Conservation (phyloP, 2,888 invertebrate species). For the Amphipyra tragopoginis region DNA sequence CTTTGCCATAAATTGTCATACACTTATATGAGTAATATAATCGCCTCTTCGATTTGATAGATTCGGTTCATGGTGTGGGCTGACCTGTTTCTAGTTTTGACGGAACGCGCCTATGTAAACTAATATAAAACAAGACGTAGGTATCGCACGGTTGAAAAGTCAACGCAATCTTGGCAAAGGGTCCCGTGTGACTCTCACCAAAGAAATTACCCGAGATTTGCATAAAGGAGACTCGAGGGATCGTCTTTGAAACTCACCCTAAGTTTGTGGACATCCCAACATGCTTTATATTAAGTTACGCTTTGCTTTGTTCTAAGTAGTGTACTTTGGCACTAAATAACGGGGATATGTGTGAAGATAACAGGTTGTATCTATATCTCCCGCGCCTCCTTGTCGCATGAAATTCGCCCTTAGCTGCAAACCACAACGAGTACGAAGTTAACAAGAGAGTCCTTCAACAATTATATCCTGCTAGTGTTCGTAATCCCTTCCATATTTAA, state of each 20-base stretch:
- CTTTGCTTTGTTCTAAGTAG: slow-evolving; percentile 74
- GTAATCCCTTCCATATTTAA: slow-evolving; percentile 33
- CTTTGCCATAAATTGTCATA: no score
- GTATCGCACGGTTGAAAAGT: slow-evolving; percentile 76
- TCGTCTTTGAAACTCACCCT: slow-evolving; percentile 83
- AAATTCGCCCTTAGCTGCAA: slow-evolving; percentile 30
- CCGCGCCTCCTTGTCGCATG: slow-evolving; percentile 12
- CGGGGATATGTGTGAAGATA: slow-evolving; percentile 67
- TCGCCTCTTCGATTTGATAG: slow-evolving; percentile 4
- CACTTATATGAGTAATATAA: background rate
- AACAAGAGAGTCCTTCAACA: slow-evolving; percentile 34
- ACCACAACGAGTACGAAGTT: slow-evolving; percentile 34
- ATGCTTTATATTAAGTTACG: slow-evolving; percentile 83
- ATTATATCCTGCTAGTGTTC: slow-evolving; percentile 36
- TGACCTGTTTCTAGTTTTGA: slow-evolving; percentile 53
- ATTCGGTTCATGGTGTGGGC: slow-evolving; percentile 8
- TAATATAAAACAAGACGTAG: slow-evolving; percentile 72
- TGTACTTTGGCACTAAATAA: slow-evolving; percentile 69
- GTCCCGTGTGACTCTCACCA: slow-evolving; percentile 83
- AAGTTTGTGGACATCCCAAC: slow-evolving; percentile 83
- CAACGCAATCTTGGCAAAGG: slow-evolving; percentile 83
- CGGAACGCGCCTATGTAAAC: slow-evolving; percentile 64
- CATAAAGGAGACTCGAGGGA: slow-evolving; percentile 86
- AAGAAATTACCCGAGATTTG: slow-evolving; percentile 87
- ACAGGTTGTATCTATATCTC: slow-evolving; percentile 56